phyloP scores from a whole-genome alignment of 2,797 vertebrate genomes.

The Enteromius treurensis region DNA sequence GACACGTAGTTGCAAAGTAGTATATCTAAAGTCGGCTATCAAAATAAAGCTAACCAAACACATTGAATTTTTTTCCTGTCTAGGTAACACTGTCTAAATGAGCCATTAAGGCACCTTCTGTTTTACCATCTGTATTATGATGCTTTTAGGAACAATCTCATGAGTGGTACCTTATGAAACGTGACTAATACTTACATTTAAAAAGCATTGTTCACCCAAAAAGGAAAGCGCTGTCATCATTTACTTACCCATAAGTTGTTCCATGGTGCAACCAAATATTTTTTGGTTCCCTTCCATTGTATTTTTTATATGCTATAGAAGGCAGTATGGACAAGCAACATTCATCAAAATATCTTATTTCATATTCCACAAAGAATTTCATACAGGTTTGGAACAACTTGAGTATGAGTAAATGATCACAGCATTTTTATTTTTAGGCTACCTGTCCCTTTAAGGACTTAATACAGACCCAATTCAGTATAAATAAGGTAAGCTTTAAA shows the following conservation, averaged over 20 bases:
- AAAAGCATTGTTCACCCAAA: neutral
- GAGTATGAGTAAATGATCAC: neutral
- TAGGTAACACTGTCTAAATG: neutral
- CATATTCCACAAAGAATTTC: neutral
- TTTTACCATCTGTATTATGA: neutral
- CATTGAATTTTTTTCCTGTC: neutral
- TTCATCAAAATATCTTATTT: neutral
- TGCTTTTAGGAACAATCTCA: neutral
- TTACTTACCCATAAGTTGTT: neutral
- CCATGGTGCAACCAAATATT: neutral
- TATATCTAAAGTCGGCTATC: too few species aligned
- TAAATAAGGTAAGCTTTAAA: neutral
- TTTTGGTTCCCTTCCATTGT: neutral
- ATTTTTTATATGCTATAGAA: neutral
- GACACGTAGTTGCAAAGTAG: too few species aligned
- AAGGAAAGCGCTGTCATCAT: neutral
- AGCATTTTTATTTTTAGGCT: neutral
- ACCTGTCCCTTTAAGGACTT: neutral
- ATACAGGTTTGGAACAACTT: neutral
- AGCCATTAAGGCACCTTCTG: neutral
- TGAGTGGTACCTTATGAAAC: neutral
- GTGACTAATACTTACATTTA: neutral
- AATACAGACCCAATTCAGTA: neutral
- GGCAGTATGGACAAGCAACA: neutral
- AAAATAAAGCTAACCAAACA: too few species aligned